These are phyloP conservation scores for Strix aluco DNA, from an alignment of 2,113 vertebrate genomes.

Conservation along the genomic window DNA sequence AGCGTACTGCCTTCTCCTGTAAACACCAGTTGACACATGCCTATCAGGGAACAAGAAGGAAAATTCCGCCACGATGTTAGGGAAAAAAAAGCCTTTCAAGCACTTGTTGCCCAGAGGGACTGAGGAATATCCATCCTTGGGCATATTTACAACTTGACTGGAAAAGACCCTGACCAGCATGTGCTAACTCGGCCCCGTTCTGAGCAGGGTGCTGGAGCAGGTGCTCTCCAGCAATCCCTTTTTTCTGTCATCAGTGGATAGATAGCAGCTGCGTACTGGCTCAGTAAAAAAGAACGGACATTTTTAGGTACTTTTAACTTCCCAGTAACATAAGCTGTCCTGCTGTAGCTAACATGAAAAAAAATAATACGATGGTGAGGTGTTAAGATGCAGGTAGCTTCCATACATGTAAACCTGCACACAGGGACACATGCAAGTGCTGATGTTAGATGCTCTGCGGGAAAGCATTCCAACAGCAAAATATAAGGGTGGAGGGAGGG, in stretches of 20 bases:
- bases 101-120: background rate
- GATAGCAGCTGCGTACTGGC: background rate
- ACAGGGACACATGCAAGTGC: background rate
- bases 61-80: background rate
- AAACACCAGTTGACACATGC: slow-evolving; percentile 4
- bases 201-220: background rate
- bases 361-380: background rate
- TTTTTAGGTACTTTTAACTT: background rate
- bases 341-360: background rate
- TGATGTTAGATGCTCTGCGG: rapidly evolving
- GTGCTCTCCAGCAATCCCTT: background rate
- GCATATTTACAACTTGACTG: background rate
- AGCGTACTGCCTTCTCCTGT: background rate
- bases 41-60: background rate
- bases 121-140: background rate
- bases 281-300: background rate
- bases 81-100: background rate
- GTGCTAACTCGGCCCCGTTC: rapidly evolving
- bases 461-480: background rate
- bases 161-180: background rate
- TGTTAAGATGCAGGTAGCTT: background rate
- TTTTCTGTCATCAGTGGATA: background rate
- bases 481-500: background rate
- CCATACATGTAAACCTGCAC: background rate
- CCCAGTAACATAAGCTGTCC: background rate